phyloP scores from a whole-genome alignment of 2,888 invertebrate species.

The Polyommatus iphigenia region DNA sequence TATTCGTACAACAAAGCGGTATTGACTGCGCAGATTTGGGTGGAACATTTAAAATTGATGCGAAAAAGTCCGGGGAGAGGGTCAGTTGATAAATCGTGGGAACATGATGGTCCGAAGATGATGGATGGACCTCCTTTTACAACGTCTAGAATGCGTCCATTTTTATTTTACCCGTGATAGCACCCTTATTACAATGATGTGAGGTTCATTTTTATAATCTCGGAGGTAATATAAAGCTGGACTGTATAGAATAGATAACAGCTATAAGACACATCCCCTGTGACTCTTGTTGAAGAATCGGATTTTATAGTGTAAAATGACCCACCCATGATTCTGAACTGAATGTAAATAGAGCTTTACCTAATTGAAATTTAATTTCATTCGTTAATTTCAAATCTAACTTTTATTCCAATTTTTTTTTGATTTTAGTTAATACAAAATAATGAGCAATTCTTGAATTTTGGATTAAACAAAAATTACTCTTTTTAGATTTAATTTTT shows the following conservation, averaged over 20 bases:
- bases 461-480: no score
- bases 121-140: constrained; percentile 16
- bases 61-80: constrained; percentile 35
- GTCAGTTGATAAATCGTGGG: constrained; percentile 69
- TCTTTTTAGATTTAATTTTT: no score
- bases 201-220: not conserved
- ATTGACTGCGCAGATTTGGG: constrained; percentile 27
- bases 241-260: not conserved
- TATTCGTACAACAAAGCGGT: constrained; percentile 25
- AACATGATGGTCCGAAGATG: constrained; percentile 57
- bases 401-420: no score
- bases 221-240: not conserved
- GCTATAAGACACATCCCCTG: not conserved
- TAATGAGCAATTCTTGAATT: no score
- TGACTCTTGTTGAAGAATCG: not conserved
- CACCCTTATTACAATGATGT: not conserved
- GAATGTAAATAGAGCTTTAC: no score
- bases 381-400: no score
- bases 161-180: not conserved
- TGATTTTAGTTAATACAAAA: no score
- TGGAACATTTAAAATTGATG: constrained; percentile 27
- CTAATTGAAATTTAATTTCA: no score
- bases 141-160: not conserved
- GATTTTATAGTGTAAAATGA: not conserved
- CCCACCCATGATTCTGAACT: not conserved